These are phyloP conservation scores for Ferrisia virgata DNA, from an alignment of 2,888 invertebrate genomes.

Conservation along the genomic window DNA sequence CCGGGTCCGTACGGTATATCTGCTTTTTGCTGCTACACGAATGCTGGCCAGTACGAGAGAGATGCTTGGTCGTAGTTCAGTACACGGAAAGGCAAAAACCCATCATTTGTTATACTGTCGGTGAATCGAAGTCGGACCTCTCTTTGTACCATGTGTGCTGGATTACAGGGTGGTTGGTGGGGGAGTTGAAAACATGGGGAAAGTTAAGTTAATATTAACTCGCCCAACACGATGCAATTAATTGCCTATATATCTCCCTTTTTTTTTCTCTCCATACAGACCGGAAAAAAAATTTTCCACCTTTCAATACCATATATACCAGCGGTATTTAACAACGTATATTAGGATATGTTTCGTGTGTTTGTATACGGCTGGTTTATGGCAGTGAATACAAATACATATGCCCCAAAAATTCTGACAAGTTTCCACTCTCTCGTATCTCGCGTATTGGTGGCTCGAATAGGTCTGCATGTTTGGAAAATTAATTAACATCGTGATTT, in stretches of 20 bases:
- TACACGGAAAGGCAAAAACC: not conserved
- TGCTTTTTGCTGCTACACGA: not conserved
- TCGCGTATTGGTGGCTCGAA: too few species aligned
- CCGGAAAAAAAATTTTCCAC: not conserved
- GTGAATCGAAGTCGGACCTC: not conserved
- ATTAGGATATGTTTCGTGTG: too few species aligned
- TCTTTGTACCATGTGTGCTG: not conserved
- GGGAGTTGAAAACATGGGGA: not conserved
- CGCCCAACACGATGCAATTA: conserved; percentile 10
- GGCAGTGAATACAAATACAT: too few species aligned
- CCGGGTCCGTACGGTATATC: too few species aligned
- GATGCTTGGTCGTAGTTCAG: too few species aligned
- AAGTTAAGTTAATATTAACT: conserved; percentile 19
- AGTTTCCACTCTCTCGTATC: too few species aligned
- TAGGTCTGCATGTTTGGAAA: too few species aligned
- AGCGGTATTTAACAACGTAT: too few species aligned
- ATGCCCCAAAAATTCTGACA: too few species aligned
- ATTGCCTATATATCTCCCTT: conserved; percentile 14
- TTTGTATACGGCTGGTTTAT: too few species aligned
- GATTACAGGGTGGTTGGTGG: not conserved
- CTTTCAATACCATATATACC: conserved; percentile 2
- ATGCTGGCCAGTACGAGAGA: not conserved
- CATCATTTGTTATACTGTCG: conserved; percentile 20
- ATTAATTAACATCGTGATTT: too few species aligned
- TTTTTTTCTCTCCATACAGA: not conserved